phyloP scores from a whole-genome alignment of 2,797 vertebrate genomes.

The Decapterus maruadsi region DNA sequence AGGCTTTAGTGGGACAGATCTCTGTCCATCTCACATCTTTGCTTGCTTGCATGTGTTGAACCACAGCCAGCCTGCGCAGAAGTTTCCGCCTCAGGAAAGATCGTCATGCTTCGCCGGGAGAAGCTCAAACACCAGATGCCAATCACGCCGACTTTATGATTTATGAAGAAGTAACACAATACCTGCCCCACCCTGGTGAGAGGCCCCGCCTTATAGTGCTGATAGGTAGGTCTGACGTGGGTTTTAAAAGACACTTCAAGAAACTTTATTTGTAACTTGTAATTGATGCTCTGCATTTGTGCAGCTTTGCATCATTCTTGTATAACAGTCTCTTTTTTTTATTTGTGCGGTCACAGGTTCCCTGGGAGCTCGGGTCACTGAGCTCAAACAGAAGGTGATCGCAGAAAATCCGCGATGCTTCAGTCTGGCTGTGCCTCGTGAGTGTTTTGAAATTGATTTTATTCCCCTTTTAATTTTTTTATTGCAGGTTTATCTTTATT shows the following conservation, averaged over 20 bases:
- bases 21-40: not conserved
- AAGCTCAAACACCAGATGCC: constrained; percentile 76
- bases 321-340: not conserved
- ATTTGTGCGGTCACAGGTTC: constrained; percentile 84
- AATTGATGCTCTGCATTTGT: not conserved
- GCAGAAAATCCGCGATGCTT: constrained; percentile 92
- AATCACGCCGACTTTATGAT: constrained; percentile 86
- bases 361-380: constrained; percentile 90
- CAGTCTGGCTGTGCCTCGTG: constrained; percentile 93
- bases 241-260: not conserved
- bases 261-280: not conserved
- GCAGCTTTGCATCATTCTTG: not conserved
- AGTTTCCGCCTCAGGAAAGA: constrained; percentile 91
- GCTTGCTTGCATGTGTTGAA: not conserved
- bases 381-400: constrained; percentile 95
- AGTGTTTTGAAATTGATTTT: constrained; percentile 69
- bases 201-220: constrained; percentile 91
- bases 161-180: constrained; percentile 92
- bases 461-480: not conserved
- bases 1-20: not conserved
- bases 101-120: constrained; percentile 79
- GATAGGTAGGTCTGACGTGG: constrained; percentile 85
- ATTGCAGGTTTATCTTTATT: not conserved
- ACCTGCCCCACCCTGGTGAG: constrained; percentile 87
- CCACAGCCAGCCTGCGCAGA: constrained; percentile 90